Conservation (phyloP, 2,113 vertebrate species). For the Maccullochella peelii region DNA sequence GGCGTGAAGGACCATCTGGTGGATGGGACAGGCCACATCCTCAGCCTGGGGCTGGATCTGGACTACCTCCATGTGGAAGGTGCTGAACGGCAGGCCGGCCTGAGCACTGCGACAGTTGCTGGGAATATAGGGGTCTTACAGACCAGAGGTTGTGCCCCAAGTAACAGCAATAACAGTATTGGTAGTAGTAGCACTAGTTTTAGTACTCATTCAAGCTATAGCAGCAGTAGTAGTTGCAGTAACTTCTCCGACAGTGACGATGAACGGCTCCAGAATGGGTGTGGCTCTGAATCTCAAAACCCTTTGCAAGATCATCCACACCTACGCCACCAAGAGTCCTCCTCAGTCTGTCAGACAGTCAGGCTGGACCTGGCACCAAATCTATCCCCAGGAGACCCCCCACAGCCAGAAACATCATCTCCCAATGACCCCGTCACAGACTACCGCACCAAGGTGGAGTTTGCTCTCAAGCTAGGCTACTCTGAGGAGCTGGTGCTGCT, state of each 20-base stretch:
- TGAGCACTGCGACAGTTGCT: neutral
- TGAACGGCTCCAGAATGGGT: constrained; percentile 78
- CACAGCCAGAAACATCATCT: constrained; percentile 40
- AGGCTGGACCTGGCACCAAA: constrained; percentile 63
- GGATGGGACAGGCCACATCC: constrained; percentile 86
- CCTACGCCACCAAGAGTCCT: constrained; percentile 33
- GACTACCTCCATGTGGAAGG: constrained; percentile 92
- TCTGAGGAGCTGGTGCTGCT: constrained; percentile 94
- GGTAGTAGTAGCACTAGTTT: constrained; percentile 34
- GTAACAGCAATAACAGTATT: constrained; percentile 82
- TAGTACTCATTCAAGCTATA: constrained; percentile 52
- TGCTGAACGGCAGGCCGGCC: constrained; percentile 76
- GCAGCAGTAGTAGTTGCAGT: constrained; percentile 73
- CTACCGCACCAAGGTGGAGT: constrained; percentile 95
- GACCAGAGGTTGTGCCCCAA: constrained; percentile 64
- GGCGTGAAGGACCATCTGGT: constrained; percentile 96
- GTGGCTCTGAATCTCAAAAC: constrained; percentile 28
- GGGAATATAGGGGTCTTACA: constrained; percentile 25
- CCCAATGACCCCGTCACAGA: constrained; percentile 83
- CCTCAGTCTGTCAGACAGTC: constrained; percentile 37
- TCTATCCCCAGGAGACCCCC: constrained; percentile 78
- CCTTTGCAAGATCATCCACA: constrained; percentile 26
- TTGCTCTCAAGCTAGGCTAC: constrained; percentile 97
- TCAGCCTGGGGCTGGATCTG: constrained; percentile 86
- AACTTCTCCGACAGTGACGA: constrained; percentile 90